Evolutionary conservation across 92 coral and sea anemone species (phyloP), one percentile per base, ranked within the genome.

Genomic region (Palythoa heliodiscus): DNA sequence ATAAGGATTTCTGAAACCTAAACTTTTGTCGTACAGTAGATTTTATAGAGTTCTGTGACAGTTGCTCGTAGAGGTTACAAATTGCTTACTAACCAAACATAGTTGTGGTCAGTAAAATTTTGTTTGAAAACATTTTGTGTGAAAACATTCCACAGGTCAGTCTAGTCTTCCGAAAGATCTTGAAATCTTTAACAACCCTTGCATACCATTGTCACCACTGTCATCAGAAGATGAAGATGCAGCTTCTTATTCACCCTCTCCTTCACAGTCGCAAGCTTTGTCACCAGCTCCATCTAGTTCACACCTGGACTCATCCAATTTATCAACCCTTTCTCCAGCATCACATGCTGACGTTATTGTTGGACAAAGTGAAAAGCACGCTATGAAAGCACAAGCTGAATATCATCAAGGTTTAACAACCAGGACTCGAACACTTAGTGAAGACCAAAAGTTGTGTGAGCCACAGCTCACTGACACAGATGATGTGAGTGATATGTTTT

Each of bases 171-270:
- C 99, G 39, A 93, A 91, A 71, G 91, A 92, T 35, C 88, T 94
- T 50, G 98, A 97, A 82, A 52, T 91, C 25, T 97, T 97, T 89
- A 93, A 88, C 90, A 89, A 78, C 73, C 98, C 99, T 39, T 86
- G 88, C 73, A 60, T 82, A 8, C 92, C 95, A 69, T n/a, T 84
- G 29, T 89, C 98, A 0, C 93, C 98, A 13, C 85, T 90, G 24
- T 88, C 95, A 78, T 95, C 88, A 11, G 96, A 93, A 10, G 95
- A 94, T 35, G 98, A 96, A 13, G 83, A 75, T n/a, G 73, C 77
- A n/a, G 86, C 93, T 25, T 86, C 84, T 5, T 80, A 39, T 63
- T 91, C 92, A 58, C 90, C 92, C 64, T 94, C 98, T 63, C 95
- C 98, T 35, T 74, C 90, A 15, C 82, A 82, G 80, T 94, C 95